A percentile compares a stretch with the other conserved stretches of the same genome.
Conservation (phyloP, 2,797 vertebrate species). For the Crenuchus spilurus region DNA sequence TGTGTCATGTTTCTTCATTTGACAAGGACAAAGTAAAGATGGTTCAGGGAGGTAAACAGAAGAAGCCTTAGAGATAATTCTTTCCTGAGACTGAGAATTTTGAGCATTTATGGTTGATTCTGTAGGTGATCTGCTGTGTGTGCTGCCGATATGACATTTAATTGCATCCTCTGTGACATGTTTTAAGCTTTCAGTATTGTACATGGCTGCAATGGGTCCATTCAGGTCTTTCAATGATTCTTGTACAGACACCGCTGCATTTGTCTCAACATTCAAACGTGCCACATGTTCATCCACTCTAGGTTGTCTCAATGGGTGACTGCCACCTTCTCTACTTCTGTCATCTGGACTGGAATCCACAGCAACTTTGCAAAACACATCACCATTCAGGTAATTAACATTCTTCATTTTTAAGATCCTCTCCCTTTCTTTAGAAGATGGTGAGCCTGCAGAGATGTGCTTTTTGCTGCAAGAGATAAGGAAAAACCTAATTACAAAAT, state of each 20-base stretch:
- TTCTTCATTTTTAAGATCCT: constrained; percentile 2
- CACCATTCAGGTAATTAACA: background rate
- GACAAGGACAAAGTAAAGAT: background rate
- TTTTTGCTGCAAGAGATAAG: background rate
- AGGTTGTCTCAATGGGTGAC: background rate
- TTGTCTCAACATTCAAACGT: background rate
- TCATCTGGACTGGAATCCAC: background rate
- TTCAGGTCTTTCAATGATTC: background rate
- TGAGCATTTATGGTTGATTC: background rate
- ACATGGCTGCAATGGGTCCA: background rate
- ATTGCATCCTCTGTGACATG: background rate
- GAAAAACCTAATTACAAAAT: background rate
- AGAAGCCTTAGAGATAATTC: background rate
- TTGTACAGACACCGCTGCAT: background rate
- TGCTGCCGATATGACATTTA: background rate
- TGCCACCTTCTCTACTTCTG: background rate
- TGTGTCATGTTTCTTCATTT: background rate
- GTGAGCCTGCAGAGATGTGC: background rate
- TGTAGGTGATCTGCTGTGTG: background rate
- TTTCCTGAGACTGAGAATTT: background rate
- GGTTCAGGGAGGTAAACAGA: background rate
- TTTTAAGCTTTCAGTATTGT: background rate
- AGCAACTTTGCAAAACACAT: constrained; percentile 11
- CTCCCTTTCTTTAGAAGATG: constrained; percentile 2
- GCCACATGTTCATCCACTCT: background rate